phyloP scores from a whole-genome alignment of 1,140 invertebrate genomes.

The Trachymyrmex septentrionalis region DNA sequence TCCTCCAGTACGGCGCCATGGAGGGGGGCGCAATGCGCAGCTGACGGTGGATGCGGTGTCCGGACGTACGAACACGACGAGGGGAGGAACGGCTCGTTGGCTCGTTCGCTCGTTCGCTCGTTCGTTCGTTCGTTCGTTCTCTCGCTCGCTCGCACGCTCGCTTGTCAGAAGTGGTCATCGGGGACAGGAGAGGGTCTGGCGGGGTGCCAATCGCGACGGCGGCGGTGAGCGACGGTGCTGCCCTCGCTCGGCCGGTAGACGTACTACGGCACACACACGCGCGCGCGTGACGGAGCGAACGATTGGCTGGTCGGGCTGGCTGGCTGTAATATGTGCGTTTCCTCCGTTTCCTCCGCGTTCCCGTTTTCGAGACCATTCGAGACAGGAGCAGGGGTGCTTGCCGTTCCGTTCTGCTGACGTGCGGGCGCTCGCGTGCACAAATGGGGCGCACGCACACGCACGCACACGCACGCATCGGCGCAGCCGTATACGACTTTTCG shows the following conservation, averaged over 20 bases:
- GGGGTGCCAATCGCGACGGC: conserved; percentile 55
- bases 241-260: conserved; percentile 78
- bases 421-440: conserved; percentile 40
- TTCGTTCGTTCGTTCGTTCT: neutral
- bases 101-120: neutral
- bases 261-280: conserved; percentile 74
- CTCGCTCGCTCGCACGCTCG: conserved; percentile 27
- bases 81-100: conserved; percentile 24
- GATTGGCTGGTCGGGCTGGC: conserved; percentile 60
- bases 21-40: conserved; percentile 49
- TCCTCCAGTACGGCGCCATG: conserved; percentile 11
- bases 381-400: conserved; percentile 48
- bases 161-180: conserved; percentile 54
- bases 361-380: conserved; percentile 77
- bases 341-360: conserved; percentile 73
- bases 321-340: conserved; percentile 59
- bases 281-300: conserved; percentile 30
- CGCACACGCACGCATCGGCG: conserved; percentile 33
- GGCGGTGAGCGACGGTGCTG: conserved; percentile 76
- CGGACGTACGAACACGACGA: conserved; percentile 31
- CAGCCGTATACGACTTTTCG: neutral
- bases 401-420: conserved; percentile 22
- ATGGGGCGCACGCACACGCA: neutral
- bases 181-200: conserved; percentile 35
- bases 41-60: conserved; percentile 49